Evolutionary conservation across 2,888 invertebrate genomes (phyloP).

Genomic region (Agonopterix subpropinquella): DNA sequence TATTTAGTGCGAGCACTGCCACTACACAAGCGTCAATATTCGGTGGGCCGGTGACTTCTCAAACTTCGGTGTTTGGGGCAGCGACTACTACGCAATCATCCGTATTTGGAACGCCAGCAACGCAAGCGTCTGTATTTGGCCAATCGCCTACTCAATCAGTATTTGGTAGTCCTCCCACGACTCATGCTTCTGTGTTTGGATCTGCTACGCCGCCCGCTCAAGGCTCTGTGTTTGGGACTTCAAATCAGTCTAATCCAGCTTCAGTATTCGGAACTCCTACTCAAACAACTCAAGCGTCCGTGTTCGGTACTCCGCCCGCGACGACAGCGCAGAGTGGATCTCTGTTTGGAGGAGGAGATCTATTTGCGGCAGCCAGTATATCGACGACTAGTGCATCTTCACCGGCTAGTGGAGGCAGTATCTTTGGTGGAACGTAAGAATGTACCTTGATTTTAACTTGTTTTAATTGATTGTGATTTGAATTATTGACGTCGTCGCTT

Average conservation of each 20-base stretch:
- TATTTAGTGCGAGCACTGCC: conserved; percentile 19
- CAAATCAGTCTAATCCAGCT: conserved; percentile 14
- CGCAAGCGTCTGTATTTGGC: conserved; percentile 14
- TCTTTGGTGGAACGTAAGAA: conserved; percentile 55
- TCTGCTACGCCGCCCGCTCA: conserved; percentile 19
- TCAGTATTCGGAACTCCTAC: conserved; percentile 28
- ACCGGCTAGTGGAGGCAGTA: conserved; percentile 42
- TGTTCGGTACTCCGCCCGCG: conserved; percentile 27
- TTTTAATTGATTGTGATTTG: not conserved
- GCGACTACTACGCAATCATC: conserved; percentile 17
- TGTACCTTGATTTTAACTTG: not conserved
- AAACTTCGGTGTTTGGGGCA: conserved; percentile 24
- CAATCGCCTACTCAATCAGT: conserved; percentile 20
- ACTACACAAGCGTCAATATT: conserved; percentile 17
- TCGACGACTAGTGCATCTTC: conserved; percentile 54
- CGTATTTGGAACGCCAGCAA: conserved; percentile 20
- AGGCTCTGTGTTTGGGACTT: conserved; percentile 21
- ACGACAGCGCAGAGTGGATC: conserved; percentile 43
- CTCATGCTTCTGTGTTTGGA: conserved; percentile 27
- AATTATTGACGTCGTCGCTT: not conserved
- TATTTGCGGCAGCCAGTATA: conserved; percentile 62
- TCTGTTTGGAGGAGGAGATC: conserved; percentile 44
- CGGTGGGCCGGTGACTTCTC: conserved; percentile 13
- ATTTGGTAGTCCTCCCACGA: conserved; percentile 21
- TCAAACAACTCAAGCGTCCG: conserved; percentile 19